Conservation (phyloP, 2,888 invertebrate genomes). For the Melitaea athalia region DNA sequence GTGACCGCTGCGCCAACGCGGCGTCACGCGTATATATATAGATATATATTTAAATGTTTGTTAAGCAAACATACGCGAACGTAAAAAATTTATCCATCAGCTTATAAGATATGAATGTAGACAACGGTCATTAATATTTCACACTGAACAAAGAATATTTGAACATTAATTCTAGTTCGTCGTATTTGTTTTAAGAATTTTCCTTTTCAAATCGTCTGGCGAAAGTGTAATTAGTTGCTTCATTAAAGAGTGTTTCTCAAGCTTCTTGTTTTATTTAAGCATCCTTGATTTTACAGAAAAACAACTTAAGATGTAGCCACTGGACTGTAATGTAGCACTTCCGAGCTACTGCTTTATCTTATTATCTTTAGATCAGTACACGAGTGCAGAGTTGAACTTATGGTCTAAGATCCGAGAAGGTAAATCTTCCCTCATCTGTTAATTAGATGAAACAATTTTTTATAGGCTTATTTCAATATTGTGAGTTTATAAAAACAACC, state of each 20-base stretch:
- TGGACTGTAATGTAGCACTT: neutral
- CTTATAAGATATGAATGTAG: neutral
- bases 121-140: neutral
- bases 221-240: constrained; percentile 1
- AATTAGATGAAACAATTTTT: too few species aligned
- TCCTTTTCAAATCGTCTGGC: neutral
- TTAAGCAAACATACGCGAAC: neutral
- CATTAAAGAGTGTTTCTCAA: neutral
- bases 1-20: too few species aligned
- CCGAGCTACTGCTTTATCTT: neutral
- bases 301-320: neutral
- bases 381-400: neutral
- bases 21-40: too few species aligned
- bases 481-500: too few species aligned
- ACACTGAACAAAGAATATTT: neutral
- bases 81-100: neutral
- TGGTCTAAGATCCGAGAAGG: too few species aligned
- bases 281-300: neutral
- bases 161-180: neutral
- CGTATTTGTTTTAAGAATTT: constrained; percentile 4
- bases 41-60: too few species aligned
- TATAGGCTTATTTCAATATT: too few species aligned
- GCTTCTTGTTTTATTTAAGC: neutral
- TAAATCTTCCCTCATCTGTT: too few species aligned
- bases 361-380: neutral